Evolutionary conservation across 2,797 vertebrate species (phyloP).

Genomic region (Glyptemys insculpta): DNA sequence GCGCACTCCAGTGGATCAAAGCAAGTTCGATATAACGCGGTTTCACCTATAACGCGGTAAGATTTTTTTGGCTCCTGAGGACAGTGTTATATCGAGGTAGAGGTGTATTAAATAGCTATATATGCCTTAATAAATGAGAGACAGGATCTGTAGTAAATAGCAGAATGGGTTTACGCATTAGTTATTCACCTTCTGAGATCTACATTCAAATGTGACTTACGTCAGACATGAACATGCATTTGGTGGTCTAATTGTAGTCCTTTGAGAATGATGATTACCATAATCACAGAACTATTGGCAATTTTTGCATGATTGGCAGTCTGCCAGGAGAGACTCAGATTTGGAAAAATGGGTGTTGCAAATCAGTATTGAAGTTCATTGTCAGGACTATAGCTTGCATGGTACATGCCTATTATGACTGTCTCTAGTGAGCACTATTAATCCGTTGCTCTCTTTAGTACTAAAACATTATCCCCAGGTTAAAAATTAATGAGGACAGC

Average conservation of each 20-base stretch:
- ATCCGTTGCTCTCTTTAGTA: conserved; percentile 1
- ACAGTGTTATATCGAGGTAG: no score
- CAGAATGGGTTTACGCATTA: background rate
- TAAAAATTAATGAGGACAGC: background rate
- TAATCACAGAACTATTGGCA: conserved; percentile 24
- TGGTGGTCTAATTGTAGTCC: conserved; percentile 54
- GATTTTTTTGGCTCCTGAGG: no score
- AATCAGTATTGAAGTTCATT: conserved; percentile 45
- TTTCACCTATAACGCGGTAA: no score
- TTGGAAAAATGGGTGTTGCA: conserved; percentile 53
- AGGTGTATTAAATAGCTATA: conserved; percentile 6
- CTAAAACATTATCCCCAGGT: background rate
- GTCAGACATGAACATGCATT: conserved; percentile 14
- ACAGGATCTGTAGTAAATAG: conserved; percentile 20
- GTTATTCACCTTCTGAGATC: conserved; percentile 46
- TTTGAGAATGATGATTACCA: conserved; percentile 56
- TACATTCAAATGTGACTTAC: background rate
- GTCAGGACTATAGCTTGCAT: conserved; percentile 15
- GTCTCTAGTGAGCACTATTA: background rate
- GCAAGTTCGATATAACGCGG: no score
- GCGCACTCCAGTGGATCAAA: no score
- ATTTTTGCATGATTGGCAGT: conserved; percentile 57
- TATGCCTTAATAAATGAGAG: conserved; percentile 28
- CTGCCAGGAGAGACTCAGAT: conserved; percentile 58
- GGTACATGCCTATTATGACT: conserved; percentile 7